phyloP scores from a whole-genome alignment of 2,113 vertebrate species.

The Sitta europaea region DNA sequence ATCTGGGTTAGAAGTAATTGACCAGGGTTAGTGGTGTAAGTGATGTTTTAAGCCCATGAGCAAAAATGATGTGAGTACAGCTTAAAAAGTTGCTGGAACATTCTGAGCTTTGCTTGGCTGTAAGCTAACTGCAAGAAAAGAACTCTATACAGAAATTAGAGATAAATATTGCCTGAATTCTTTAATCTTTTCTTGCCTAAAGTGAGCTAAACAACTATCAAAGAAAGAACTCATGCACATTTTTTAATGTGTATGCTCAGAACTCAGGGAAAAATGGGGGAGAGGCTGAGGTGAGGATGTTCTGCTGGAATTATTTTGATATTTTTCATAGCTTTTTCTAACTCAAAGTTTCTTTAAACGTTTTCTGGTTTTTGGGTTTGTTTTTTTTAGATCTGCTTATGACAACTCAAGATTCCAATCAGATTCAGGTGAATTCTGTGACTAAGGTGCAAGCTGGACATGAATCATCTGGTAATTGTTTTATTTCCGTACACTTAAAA shows the following conservation, averaged over 20 bases:
- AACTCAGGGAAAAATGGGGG: not conserved
- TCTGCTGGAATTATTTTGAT: not conserved
- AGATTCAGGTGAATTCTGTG: not conserved
- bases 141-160: not conserved
- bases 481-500: not conserved
- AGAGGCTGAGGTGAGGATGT: not conserved
- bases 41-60: not conserved
- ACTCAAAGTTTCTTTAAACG: not conserved
- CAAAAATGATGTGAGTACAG: not conserved
- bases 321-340: not conserved
- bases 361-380: not conserved
- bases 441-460: not conserved
- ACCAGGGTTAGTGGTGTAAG: not conserved
- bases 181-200: not conserved
- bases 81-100: not conserved
- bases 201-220: not conserved
- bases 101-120: not conserved
- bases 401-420: not conserved
- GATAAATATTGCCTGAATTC: not conserved
- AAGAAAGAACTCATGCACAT: fast-evolving
- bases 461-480: constrained; percentile 30
- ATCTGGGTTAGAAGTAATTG: not conserved
- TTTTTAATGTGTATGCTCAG: not conserved
- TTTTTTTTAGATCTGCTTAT: not conserved
- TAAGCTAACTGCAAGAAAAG: not conserved